These are phyloP conservation scores for Timema cristinae DNA, from an alignment of 2,888 invertebrate genomes.

Conservation along the genomic window DNA sequence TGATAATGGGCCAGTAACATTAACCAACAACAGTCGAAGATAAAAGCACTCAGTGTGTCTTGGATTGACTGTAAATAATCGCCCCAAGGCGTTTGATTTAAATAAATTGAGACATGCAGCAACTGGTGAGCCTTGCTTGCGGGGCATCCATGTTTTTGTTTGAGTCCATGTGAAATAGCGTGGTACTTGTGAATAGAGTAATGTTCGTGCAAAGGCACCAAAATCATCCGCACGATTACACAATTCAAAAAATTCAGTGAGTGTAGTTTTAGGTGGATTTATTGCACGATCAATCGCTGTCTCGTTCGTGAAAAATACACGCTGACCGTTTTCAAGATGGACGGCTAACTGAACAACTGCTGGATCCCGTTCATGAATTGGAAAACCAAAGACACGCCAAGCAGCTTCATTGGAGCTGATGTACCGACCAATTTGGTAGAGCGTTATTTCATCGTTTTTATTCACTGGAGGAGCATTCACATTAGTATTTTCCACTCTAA, in stretches of 20 bases:
- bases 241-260: no score
- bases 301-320: slow-evolving; percentile 20
- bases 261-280: no score
- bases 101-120: neutral
- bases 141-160: neutral
- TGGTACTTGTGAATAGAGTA: slow-evolving; percentile 17
- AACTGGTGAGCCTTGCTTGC: slow-evolving; percentile 5
- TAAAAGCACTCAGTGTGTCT: slow-evolving; percentile 30
- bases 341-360: slow-evolving; percentile 5
- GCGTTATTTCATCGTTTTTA: slow-evolving; percentile 34
- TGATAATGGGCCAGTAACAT: no score
- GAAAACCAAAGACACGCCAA: slow-evolving; percentile 13
- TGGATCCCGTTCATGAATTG: neutral
- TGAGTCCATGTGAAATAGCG: slow-evolving; percentile 31
- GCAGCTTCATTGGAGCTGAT: slow-evolving; percentile 34
- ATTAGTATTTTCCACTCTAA: slow-evolving; percentile 22
- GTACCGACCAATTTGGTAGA: slow-evolving; percentile 36
- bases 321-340: neutral
- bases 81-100: neutral
- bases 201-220: neutral
- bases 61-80: slow-evolving; percentile 24
- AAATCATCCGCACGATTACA: no score
- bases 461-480: slow-evolving; percentile 33
- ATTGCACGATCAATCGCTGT: neutral
- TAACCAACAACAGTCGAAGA: neutral